Evolutionary conservation across 2,888 invertebrate species (phyloP).

Genomic region (Meiosimyza platycephala): DNA sequence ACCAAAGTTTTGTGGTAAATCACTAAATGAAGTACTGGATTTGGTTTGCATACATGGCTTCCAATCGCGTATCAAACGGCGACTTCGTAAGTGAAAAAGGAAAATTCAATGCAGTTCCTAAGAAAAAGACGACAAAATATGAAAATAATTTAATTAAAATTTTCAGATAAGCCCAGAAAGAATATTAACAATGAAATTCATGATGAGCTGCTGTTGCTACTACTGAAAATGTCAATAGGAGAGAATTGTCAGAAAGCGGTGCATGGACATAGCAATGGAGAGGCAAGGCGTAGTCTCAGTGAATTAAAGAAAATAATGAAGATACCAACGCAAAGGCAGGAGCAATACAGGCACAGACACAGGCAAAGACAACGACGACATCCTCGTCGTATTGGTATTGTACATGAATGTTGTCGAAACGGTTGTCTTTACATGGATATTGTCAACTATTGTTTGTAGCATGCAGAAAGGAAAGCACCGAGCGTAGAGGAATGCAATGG

Average conservation of each 20-base stretch:
- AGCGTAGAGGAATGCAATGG: background rate
- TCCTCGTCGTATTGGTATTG: conserved; percentile 46
- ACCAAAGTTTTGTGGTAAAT: conserved; percentile 52
- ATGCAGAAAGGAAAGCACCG: background rate
- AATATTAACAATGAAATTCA: background rate
- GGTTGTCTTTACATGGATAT: conserved; percentile 55
- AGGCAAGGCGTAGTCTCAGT: too few species aligned
- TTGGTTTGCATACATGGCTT: conserved; percentile 54
- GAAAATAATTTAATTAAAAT: background rate
- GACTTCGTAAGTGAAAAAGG: conserved; percentile 51
- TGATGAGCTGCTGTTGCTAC: background rate
- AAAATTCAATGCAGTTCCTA: background rate
- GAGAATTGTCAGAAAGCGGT: too few species aligned
- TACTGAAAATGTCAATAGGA: background rate
- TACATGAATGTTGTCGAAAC: conserved; percentile 51
- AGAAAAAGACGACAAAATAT: background rate
- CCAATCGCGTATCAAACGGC: conserved; percentile 46
- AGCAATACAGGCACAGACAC: background rate
- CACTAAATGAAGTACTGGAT: conserved; percentile 51
- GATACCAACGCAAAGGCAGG: background rate
- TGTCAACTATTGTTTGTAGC: conserved; percentile 47
- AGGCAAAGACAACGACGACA: conserved; percentile 42
- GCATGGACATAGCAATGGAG: too few species aligned
- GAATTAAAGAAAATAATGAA: too few species aligned
- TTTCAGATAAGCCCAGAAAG: background rate